phyloP scores from a whole-genome alignment of 1,140 invertebrate species.

The Cydia fagiglandana region DNA sequence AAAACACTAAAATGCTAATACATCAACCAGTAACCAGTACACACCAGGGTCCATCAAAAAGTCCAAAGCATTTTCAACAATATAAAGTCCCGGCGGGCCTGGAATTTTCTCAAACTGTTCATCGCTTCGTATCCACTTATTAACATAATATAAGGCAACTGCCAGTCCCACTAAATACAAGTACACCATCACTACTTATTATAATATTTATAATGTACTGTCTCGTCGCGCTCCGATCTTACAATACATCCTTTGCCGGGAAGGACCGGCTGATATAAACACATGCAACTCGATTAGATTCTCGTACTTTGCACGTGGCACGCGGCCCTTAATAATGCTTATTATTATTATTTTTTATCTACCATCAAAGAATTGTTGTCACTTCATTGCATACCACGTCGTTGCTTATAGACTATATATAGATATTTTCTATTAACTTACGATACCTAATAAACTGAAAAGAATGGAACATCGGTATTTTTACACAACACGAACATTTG shows the following conservation, averaged over 20 bases:
- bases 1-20: too few species aligned
- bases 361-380: too few species aligned
- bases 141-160: slow-evolving; percentile 3
- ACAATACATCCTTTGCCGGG: not conserved
- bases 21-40: slow-evolving; percentile 1
- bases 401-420: too few species aligned
- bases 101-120: slow-evolving; percentile 52
- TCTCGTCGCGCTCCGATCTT: not conserved
- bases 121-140: slow-evolving; percentile 33
- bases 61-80: slow-evolving; percentile 55
- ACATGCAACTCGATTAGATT: not conserved
- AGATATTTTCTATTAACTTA: too few species aligned
- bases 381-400: not conserved
- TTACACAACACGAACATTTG: too few species aligned
- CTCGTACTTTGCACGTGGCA: too few species aligned
- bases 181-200: slow-evolving; percentile 18
- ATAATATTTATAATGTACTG: not conserved
- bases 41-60: slow-evolving; percentile 53
- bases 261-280: not conserved
- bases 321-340: too few species aligned
- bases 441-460: too few species aligned
- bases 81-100: slow-evolving; percentile 47
- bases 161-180: slow-evolving; percentile 15
- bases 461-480: too few species aligned
- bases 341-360: too few species aligned